Base-by-base conservation (phyloP, 2,888 invertebrate genomes). In the Dasypolia templi region DNA sequence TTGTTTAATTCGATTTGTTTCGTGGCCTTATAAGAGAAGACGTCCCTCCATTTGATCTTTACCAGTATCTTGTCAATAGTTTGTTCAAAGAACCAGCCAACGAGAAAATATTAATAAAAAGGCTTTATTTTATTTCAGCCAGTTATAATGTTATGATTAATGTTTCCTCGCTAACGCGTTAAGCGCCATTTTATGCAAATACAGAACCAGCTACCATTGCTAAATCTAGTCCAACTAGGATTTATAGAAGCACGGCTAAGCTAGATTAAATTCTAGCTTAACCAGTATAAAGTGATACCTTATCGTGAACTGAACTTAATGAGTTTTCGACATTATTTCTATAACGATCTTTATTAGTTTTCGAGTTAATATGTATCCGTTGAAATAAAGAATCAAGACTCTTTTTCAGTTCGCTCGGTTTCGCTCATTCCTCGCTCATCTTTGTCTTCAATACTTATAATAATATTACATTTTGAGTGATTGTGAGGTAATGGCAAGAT, bases 401-500 rank as follows among this genome's bases (percentile, higher is more conserved):
- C 14, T 39, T 61, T 61, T 61, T 61, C 14, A 9, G 6, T 39
- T 2, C 14, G 5, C 19, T 68, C 49, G 14, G 22, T 63, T 64
- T 72, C n/a, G 26, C 14, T 76, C 59, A 67, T 70, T 61, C 9
- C 71, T 68, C 46, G 59, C 63, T 67, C 53, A 73, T 75, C 35
- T 26, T 35, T 59, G 32, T 9, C 22, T 76, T 53, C 22, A 53
- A 73, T 66, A 17, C 39, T 46, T 61, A 55, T 61, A 68, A 55
- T 84, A 76, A 69, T 66, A 76, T 64, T 62, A 75, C 64, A 65
- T 84, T 81, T 82, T 77, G 85, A 77, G 72, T 72, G 73, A 77
- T 72, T 81, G 70, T 71, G 73, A 67, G 69, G 84, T 85, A 86
- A 87, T 86, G 83, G 55, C 46, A 75, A 88, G 90, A 91, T 91